phyloP scores from a whole-genome alignment of 2,888 invertebrate genomes.

The Parnassius smintheus region DNA sequence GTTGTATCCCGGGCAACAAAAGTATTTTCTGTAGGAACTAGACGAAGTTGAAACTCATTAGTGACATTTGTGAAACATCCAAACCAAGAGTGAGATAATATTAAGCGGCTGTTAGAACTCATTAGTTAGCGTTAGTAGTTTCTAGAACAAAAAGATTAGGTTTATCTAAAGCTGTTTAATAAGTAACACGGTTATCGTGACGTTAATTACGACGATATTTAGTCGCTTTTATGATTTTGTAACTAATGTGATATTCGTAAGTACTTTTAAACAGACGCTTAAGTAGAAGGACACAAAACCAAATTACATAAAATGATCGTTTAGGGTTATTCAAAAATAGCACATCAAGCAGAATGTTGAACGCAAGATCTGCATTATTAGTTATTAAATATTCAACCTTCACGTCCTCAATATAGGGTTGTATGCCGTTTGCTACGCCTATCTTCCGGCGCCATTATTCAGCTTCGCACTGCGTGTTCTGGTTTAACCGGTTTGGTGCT shows the following conservation, averaged over 20 bases:
- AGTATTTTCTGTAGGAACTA: slow-evolving; percentile 10
- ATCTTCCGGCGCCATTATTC: slow-evolving; percentile 54
- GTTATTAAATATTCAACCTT: slow-evolving; percentile 44
- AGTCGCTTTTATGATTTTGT: too few species aligned
- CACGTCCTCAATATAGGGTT: slow-evolving; percentile 41
- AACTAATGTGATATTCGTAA: too few species aligned
- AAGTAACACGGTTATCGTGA: background rate
- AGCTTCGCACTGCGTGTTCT: slow-evolving; percentile 67
- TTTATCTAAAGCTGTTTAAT: slow-evolving; percentile 9
- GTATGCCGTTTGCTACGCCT: slow-evolving; percentile 44
- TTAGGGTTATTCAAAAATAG: slow-evolving; percentile 59
- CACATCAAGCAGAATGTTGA: slow-evolving; percentile 43
- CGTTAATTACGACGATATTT: too few species aligned
- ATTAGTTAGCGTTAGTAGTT: slow-evolving; percentile 5
- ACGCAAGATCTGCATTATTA: slow-evolving; percentile 40
- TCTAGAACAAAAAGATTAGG: slow-evolving; percentile 6
- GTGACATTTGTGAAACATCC: slow-evolving; percentile 4
- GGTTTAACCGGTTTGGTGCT: slow-evolving; percentile 73
- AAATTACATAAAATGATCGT: slow-evolving; percentile 41
- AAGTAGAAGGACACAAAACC: slow-evolving; percentile 29
- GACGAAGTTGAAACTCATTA: slow-evolving; percentile 17
- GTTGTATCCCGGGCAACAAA: slow-evolving; percentile 9
- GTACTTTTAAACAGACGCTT: slow-evolving; percentile 1
- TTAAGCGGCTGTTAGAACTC: slow-evolving; percentile 20
- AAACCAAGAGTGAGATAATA: background rate